Base-by-base conservation (phyloP, 1,140 invertebrate species). In the Panagrolaimus sp. region DNA sequence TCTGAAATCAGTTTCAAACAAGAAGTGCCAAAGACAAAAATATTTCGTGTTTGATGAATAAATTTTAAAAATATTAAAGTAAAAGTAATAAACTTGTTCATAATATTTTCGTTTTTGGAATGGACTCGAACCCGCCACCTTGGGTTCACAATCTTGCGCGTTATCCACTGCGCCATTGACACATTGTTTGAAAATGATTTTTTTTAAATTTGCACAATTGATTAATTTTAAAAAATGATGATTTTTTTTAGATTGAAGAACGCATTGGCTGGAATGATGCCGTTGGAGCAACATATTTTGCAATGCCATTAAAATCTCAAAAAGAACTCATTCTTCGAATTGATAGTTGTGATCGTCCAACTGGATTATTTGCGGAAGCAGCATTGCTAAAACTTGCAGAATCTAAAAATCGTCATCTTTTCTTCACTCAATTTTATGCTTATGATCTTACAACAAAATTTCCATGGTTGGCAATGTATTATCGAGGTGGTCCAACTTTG, bases 201-300 rank as follows among this genome's bases (percentile, higher is more conserved):
- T n/a, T n/a, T n/a, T n/a, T n/a, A n/a, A n/a, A n/a, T n/a, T n/a
- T n/a, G n/a, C n/a, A n/a, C n/a, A n/a, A n/a, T n/a, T n/a, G n/a
- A n/a, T n/a, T n/a, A n/a, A n/a, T n/a, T n/a, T n/a, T n/a, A n/a
- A n/a, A n/a, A n/a, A n/a, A n/a, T n/a, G n/a, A n/a, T n/a, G n/a
- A n/a, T n/a, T n/a, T n/a, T n/a, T 64, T 64, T n/a, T 21, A 65
- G 28, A 65, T 65, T 45, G 38, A 65, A 43, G 63, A 65, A 10
- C 63, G 63, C 9, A 43, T 65, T 9, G 63, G 63, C 0, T 65
- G 38, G 38, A 28, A 65, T 21, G 44, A 65, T 9, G 8, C 38
- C 14, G 38, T 65, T n/a, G 63, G 63, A 8, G 63, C 63, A 28
- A 17, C 63, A 5, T 65, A 65, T 14, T 65, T 44, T 43, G 63